phyloP scores from a whole-genome alignment of 2,888 invertebrate genomes.

The Pheosia gnoma region DNA sequence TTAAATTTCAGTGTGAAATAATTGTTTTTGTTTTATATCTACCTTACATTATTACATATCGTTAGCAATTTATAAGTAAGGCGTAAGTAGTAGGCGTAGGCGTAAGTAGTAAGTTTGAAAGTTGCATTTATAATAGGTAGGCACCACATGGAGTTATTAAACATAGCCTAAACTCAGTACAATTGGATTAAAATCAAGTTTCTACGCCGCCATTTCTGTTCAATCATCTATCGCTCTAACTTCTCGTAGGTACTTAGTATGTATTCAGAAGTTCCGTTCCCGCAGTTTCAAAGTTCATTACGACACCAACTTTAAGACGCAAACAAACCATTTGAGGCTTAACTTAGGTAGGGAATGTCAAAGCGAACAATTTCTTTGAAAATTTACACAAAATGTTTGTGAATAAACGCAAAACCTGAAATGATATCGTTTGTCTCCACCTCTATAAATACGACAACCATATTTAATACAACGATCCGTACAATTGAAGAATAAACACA shows the following conservation, averaged over 20 bases:
- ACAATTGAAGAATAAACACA: no score
- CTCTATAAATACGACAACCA: no score
- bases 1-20: no score
- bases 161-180: background rate
- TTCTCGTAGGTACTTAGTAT: background rate
- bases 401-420: no score
- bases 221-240: background rate
- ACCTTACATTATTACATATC: no score
- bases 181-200: background rate
- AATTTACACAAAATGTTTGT: conserved; percentile 13
- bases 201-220: background rate
- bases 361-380: conserved; percentile 31
- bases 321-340: conserved; percentile 17
- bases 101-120: no score
- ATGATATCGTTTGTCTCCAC: no score
- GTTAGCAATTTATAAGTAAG: no score
- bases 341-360: conserved; percentile 14
- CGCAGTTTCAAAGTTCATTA: conserved; percentile 38
- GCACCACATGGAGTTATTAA: background rate
- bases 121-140: background rate
- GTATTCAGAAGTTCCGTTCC: conserved; percentile 1
- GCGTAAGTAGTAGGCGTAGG: no score
- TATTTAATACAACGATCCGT: no score
- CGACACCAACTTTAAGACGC: conserved; percentile 22
- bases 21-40: no score